phyloP scores from a whole-genome alignment of 2,797 vertebrate species.

The Furcifer pardalis region DNA sequence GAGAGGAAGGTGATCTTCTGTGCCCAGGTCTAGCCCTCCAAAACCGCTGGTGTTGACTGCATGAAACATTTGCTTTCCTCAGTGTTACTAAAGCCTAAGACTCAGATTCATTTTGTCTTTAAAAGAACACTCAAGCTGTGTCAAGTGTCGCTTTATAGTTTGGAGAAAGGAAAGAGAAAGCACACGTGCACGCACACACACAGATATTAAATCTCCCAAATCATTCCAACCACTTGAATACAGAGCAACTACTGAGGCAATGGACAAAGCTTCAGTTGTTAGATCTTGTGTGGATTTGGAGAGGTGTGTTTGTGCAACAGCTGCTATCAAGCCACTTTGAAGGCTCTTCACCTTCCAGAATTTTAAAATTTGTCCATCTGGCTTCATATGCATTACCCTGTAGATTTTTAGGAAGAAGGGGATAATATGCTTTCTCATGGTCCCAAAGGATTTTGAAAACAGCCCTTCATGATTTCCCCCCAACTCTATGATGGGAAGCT shows the following conservation, averaged over 20 bases:
- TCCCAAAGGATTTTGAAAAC: neutral
- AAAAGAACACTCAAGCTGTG: neutral
- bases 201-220: constrained; percentile 43
- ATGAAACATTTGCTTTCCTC: constrained; percentile 41
- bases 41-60: neutral
- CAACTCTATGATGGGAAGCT: too few species aligned
- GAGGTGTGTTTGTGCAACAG: neutral
- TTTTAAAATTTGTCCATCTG: rapidly evolving
- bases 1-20: neutral
- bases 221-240: constrained; percentile 39
- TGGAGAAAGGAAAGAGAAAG: neutral
- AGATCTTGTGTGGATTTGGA: neutral
- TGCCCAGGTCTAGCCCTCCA: neutral
- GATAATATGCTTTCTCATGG: neutral
- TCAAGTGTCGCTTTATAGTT: constrained; percentile 8
- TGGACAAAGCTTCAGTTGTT: constrained; percentile 49
- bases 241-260: constrained; percentile 31
- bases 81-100: constrained; percentile 48
- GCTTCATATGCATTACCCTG: neutral
- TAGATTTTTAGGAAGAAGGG: rapidly evolving
- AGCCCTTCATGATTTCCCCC: neutral
- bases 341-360: constrained; percentile 34
- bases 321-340: neutral
- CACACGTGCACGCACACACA: too few species aligned
- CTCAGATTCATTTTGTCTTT: constrained; percentile 9